Percentiles rank a stretch among this genome's conserved stretches.
These are phyloP conservation scores for Drosophila phalerata DNA, from an alignment of 2,888 invertebrate genomes.

Conservation along the genomic window DNA sequence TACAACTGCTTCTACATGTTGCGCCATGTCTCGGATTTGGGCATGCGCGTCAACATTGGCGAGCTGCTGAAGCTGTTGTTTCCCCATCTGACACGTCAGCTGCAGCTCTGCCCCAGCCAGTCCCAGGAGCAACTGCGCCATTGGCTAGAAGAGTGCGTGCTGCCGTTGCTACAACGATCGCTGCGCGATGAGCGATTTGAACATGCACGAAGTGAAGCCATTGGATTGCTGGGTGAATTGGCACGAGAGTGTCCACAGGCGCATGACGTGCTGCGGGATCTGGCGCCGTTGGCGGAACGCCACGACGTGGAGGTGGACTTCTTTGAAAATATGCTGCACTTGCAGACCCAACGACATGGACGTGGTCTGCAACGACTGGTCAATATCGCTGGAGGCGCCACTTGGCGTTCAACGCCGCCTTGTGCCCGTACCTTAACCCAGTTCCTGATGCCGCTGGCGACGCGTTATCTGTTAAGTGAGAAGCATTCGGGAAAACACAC, in stretches of 20 bases:
- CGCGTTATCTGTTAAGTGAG: constrained; percentile 92
- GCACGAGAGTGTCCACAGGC: constrained; percentile 90
- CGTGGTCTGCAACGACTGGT: constrained; percentile 93
- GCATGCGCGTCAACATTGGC: constrained; percentile 92
- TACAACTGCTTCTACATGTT: constrained; percentile 94
- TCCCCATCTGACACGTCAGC: constrained; percentile 87
- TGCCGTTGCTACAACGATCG: constrained; percentile 89
- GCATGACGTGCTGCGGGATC: constrained; percentile 90
- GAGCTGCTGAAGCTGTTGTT: constrained; percentile 90
- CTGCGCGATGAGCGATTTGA: constrained; percentile 91
- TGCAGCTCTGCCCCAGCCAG: constrained; percentile 77
- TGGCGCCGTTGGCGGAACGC: constrained; percentile 88
- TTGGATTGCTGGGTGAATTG: constrained; percentile 92
- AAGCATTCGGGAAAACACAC: constrained; percentile 91
- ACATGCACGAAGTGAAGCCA: constrained; percentile 91
- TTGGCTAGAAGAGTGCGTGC: constrained; percentile 90
- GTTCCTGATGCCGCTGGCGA: constrained; percentile 94
- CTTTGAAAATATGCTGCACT: constrained; percentile 96
- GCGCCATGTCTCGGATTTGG: constrained; percentile 92
- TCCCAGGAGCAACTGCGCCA: constrained; percentile 87
- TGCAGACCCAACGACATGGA: constrained; percentile 94
- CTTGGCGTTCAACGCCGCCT: constrained; percentile 87
- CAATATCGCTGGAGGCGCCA: constrained; percentile 87
- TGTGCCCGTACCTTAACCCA: constrained; percentile 91
- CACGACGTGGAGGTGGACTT: constrained; percentile 95